Evolutionary conservation across 2,113 vertebrate species (phyloP), one percentile per base, ranked within the genome.

Genomic region (Salvator merianae): DNA sequence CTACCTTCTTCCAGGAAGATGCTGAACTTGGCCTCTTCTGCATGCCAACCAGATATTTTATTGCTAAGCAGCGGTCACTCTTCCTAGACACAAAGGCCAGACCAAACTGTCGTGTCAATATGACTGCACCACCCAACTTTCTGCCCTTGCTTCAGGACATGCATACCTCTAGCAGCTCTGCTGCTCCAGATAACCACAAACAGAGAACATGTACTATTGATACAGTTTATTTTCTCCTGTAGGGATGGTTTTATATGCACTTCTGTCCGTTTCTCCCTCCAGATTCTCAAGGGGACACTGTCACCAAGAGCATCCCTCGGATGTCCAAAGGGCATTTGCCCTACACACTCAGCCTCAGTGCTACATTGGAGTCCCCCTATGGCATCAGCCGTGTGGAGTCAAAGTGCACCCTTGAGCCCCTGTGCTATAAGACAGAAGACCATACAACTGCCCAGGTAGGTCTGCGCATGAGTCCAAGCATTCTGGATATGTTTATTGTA

Each of bases 381-480:
- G 93, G 94, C 83, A 90, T 98, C 69, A 88, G 91, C 77, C 96
- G 91, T 82, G 91, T 98, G 24, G 94, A 97, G 55, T 97, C 96
- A 90, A 97, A 88, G 84, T 97, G 95, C 82, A 50, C 89, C 34
- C 91, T 97, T 85, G 92, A 88, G 12, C 93, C 96, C 62, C 59
- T 95, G 20, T 76, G 93, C 81, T 97, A 96, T 84, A 91, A 94
- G 1, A 92, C 85, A 75, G 32, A 91, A 74, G 94, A 96, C 26
- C 94, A 94, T 43, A 97, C 93, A 1, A 85, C 92, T 72, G 97
- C 96, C 86, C 93, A 94, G 90, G 97, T 97, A 66, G 77, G 53
- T 0, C 22, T 40, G 3, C 32, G 24, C 8, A 12, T 13, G 55
- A 20, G 18, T 59, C 20, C 18, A 59, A 59, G 16, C 20, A 20